phyloP scores from a whole-genome alignment of 2,113 vertebrate genomes.

The Grus americana region DNA sequence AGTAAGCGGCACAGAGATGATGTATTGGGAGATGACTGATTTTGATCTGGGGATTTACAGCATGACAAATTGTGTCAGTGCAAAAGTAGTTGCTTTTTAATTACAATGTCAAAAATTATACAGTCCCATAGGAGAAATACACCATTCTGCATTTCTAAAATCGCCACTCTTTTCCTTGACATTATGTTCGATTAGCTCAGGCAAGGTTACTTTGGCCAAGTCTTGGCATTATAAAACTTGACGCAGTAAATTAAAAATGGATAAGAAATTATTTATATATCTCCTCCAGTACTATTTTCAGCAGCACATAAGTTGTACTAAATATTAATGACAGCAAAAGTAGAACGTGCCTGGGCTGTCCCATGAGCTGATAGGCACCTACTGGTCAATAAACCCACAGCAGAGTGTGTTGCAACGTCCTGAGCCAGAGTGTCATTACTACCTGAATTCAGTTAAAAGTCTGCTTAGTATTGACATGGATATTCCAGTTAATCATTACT shows the following conservation, averaged over 20 bases:
- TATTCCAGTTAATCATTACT: neutral
- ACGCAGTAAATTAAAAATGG: neutral
- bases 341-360: neutral
- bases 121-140: neutral
- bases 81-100: conserved; percentile 2
- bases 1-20: neutral
- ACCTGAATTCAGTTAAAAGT: neutral
- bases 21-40: neutral
- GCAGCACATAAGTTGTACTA: neutral
- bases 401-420: neutral
- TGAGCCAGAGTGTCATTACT: neutral
- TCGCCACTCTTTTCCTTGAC: neutral
- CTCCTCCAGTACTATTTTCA: neutral
- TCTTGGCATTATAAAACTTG: neutral
- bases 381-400: fast-evolving
- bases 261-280: neutral
- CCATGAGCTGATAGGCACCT: neutral
- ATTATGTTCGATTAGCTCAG: neutral
- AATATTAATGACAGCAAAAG: neutral
- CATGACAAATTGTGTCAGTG: neutral
- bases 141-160: neutral
- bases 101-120: neutral
- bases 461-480: neutral
- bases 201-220: neutral
- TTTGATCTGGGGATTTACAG: neutral